Percentiles rank a stretch among this genome's conserved stretches.
Evolutionary conservation across 2,113 vertebrate species (phyloP).

Genomic region (Menura novaehollandiae): DNA sequence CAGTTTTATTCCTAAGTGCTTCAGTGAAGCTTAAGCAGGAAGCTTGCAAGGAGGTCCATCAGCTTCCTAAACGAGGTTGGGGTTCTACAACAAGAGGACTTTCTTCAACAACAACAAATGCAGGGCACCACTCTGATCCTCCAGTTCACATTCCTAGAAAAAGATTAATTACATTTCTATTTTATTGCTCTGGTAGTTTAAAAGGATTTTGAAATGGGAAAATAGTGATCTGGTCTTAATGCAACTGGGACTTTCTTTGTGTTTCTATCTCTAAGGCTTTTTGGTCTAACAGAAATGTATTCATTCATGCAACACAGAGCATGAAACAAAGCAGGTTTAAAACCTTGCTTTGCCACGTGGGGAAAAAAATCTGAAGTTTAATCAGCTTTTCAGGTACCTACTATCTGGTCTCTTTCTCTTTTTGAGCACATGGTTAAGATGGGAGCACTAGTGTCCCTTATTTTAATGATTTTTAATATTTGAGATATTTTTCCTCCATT

Average conservation of each 20-base stretch:
- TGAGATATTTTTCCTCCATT: not conserved
- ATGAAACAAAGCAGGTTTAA: not conserved
- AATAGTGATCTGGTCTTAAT: not conserved
- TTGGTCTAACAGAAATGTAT: not conserved
- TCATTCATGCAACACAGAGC: not conserved
- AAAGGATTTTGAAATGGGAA: not conserved
- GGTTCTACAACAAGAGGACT: not conserved
- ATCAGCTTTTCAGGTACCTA: not conserved
- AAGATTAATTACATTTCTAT: not conserved
- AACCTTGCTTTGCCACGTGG: not conserved
- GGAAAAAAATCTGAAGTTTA: not conserved
- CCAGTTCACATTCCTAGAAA: not conserved
- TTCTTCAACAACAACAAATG: not conserved
- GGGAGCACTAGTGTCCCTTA: not conserved
- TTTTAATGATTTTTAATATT: not conserved
- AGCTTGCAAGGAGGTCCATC: not conserved
- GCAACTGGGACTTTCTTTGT: not conserved
- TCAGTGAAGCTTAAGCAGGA: not conserved
- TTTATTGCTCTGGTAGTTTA: not conserved
- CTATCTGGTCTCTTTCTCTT: not conserved
- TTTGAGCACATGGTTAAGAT: not conserved
- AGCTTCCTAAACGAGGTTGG: not conserved
- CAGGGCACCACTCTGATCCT: not conserved
- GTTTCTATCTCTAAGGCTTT: not conserved
- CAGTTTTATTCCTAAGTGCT: not conserved